Evolutionary conservation across 92 coral and sea anemone species (phyloP), one percentile per base, ranked within the genome.

Genomic region (Diadumene lineata): DNA sequence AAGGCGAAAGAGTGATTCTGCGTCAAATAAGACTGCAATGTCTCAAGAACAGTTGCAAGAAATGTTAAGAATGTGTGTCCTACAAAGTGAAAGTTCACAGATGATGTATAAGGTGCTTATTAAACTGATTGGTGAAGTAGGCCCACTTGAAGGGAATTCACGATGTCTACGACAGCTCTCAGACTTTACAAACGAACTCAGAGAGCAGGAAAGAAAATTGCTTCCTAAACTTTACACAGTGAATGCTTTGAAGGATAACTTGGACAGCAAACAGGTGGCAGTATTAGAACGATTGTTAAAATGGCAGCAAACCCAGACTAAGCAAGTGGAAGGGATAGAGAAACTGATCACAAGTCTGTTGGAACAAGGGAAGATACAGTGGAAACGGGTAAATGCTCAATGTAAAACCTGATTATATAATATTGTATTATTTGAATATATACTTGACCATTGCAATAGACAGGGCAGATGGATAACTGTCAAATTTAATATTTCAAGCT

Each of bases 121-220:
- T 72, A 88, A 88, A 60, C 68, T 88, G 1, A 82, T 84, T 44
- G 93, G 97, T n/a, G 97, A 91, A 62, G 93, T 88, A 34, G 93
- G 93, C 0, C 87, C 90, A 0, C 74, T 84, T n/a, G 97, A 91
- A 6, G 93, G 84, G 62, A 91, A 85, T 46, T 72, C 67, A 23
- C 31, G 66, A 68, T 84, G 92, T 56, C 70, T 91, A 61, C 63
- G 70, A 21, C 84, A 91, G 43, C 93, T 91, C 6, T 81, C 79
- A 46, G 86, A 88, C 21, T 88, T 91, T 38, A 84, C 90, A 24
- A 81, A 73, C 31, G 93, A 91, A 22, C 82, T 91, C 7, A 66
- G 76, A 43, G 90, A 62, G 19, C 93, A 79, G 43, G 97, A 91
- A 23, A 75, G 77, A 8, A 77, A 74, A 24, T 56, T 91, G 66